Percentiles rank a stretch among this genome's conserved stretches.
Evolutionary conservation across 2,113 vertebrate species (phyloP).

Genomic region (Pelusios castaneus): DNA sequence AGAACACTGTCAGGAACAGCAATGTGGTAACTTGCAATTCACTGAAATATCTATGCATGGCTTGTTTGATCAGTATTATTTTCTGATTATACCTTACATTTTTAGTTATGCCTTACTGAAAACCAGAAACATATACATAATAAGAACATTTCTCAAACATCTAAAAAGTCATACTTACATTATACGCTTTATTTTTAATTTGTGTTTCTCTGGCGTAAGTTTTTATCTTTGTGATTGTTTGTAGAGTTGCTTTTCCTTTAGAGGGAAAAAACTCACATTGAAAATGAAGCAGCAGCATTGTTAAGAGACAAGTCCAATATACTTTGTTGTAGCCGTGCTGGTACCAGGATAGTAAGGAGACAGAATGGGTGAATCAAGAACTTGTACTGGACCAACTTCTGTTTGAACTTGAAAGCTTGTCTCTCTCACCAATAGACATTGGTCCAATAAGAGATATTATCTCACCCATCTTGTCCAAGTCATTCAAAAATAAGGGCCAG

Average conservation of each 20-base stretch:
- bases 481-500: background rate
- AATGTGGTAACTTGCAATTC: background rate
- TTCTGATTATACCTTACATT: background rate
- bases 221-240: constrained; percentile 99
- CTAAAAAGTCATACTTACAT: constrained; percentile 74
- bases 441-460: background rate
- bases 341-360: background rate
- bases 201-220: constrained; percentile 97
- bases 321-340: background rate
- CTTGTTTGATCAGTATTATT: background rate
- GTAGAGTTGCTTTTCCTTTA: constrained; percentile 98
- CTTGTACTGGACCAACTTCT: background rate
- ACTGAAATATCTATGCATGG: background rate
- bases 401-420: background rate
- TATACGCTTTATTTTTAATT: constrained; percentile 84
- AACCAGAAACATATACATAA: background rate
- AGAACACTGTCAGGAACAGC: background rate
- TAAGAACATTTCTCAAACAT: fast-evolving
- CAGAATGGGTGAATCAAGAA: background rate
- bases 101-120: background rate
- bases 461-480: background rate
- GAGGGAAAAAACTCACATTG: constrained; percentile 22
- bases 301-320: background rate
- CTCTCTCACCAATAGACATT: background rate
- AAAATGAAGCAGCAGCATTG: background rate